Percentiles rank a stretch among this genome's conserved stretches.
phyloP scores from a whole-genome alignment of 2,888 invertebrate genomes.

The Siphlonurus alternatus region DNA sequence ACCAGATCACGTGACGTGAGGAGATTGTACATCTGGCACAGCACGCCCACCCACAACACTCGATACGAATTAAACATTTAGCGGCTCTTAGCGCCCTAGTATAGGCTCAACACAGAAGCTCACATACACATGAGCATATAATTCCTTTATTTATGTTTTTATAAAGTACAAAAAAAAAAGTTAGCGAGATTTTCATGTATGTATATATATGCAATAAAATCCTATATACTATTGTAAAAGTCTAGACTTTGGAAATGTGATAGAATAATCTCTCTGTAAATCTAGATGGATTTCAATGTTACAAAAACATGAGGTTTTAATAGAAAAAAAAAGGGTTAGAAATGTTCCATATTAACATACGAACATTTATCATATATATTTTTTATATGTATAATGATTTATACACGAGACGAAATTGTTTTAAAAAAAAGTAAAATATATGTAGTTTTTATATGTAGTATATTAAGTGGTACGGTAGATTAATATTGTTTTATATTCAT shows the following conservation, averaged over 20 bases:
- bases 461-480: too few species aligned
- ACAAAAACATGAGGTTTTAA: not conserved
- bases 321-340: too few species aligned
- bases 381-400: too few species aligned
- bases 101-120: too few species aligned
- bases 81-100: not conserved
- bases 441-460: too few species aligned
- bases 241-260: not conserved
- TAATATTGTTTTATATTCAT: too few species aligned
- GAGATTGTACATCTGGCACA: not conserved
- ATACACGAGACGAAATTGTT: too few species aligned
- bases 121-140: not conserved
- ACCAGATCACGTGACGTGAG: not conserved
- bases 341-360: too few species aligned
- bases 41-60: not conserved
- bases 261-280: not conserved
- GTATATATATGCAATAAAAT: not conserved
- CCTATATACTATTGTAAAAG: not conserved
- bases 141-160: not conserved
- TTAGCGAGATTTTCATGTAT: not conserved
- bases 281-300: not conserved
- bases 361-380: too few species aligned
- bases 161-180: not conserved
- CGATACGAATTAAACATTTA: not conserved
- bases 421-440: too few species aligned